Evolutionary conservation across 2,888 invertebrate species (phyloP).

Genomic region (Gisinianus flammeolus): DNA sequence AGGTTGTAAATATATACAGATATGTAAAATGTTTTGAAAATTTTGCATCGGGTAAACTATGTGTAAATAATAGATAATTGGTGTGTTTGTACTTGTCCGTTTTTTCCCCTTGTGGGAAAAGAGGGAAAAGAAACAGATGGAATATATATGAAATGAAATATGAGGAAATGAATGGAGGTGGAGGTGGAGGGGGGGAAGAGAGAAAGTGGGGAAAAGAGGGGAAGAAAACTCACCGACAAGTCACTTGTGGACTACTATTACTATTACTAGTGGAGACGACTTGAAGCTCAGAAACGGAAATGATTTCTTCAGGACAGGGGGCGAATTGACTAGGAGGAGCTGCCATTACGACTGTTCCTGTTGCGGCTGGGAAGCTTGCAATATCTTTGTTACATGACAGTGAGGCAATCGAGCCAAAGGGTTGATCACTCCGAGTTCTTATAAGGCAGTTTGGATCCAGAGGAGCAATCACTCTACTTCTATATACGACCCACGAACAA

Average conservation of each 20-base stretch:
- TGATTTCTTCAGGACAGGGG: constrained; percentile 40
- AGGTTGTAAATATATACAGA: neutral
- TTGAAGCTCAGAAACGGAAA: neutral
- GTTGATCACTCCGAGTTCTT: constrained; percentile 54
- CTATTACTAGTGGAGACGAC: too few relatives aligned
- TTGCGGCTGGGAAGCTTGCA: constrained; percentile 53
- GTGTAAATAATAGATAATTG: constrained; percentile 40
- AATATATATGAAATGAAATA: constrained; percentile 29
- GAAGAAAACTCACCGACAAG: constrained; percentile 37
- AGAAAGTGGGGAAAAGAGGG: too few relatives aligned
- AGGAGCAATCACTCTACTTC: constrained; percentile 50
- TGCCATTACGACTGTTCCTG: too few relatives aligned
- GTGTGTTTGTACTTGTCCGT: constrained; percentile 22
- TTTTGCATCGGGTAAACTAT: constrained; percentile 24
- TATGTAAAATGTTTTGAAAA: constrained; percentile 32
- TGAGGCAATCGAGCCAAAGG: constrained; percentile 56
- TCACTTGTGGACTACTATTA: neutral
- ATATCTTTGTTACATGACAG: constrained; percentile 55
- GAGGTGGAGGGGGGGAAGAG: too few relatives aligned
- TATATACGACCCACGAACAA: neutral
- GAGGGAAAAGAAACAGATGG: constrained; percentile 31
- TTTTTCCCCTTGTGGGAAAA: constrained; percentile 21
- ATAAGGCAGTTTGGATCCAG: constrained; percentile 50
- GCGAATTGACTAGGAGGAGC: constrained; percentile 41
- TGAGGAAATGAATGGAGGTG: constrained; percentile 36